phyloP scores from a whole-genome alignment of 1,140 invertebrate species.

The Cyrtorhinus lividipennis region DNA sequence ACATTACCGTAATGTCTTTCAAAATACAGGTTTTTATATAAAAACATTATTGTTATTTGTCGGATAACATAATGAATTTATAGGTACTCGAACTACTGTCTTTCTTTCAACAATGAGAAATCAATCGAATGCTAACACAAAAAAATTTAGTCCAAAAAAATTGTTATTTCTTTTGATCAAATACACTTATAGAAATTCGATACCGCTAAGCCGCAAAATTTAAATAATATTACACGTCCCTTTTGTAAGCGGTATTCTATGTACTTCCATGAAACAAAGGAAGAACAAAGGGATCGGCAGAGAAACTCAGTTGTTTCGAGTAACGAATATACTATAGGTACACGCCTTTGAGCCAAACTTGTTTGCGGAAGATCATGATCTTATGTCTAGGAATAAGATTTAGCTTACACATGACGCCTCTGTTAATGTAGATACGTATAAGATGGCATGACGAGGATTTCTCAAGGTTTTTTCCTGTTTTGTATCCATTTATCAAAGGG shows the following conservation, averaged over 20 bases:
- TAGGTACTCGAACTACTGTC: background rate
- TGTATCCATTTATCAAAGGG: background rate
- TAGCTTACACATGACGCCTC: background rate
- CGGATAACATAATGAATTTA: background rate
- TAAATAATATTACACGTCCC: too few species aligned
- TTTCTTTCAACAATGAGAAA: slow-evolving; percentile 10
- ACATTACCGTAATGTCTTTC: background rate
- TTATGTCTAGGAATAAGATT: background rate
- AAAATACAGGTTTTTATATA: background rate
- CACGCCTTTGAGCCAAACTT: slow-evolving; percentile 18
- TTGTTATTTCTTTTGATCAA: too few species aligned
- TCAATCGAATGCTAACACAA: too few species aligned
- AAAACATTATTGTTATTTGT: background rate
- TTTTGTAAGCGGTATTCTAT: too few species aligned
- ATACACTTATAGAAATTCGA: too few species aligned
- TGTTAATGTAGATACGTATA: background rate
- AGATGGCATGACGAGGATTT: background rate
- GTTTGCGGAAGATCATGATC: slow-evolving; percentile 17
- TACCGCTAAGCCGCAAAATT: too few species aligned
- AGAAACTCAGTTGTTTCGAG: too few species aligned
- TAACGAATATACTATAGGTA: slow-evolving; percentile 16
- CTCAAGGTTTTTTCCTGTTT: background rate
- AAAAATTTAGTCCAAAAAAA: too few species aligned
- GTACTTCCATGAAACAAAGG: too few species aligned
- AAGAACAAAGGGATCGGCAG: too few species aligned